Evolutionary conservation across 1,140 invertebrate species (phyloP).

Genomic region (Ooceraea biroi): DNA sequence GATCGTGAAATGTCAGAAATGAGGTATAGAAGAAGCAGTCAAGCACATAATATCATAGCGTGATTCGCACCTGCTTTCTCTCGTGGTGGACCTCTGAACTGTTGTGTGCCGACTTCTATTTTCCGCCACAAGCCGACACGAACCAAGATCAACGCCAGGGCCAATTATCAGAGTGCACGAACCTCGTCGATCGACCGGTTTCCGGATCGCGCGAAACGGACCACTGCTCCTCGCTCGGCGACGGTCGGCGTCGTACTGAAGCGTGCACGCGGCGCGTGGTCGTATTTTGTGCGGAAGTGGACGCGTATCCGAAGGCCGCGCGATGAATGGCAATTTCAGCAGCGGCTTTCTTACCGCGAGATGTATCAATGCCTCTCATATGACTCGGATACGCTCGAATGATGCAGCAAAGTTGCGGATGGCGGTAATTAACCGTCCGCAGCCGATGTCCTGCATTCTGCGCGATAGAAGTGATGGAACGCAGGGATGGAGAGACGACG

Average conservation of each 20-base stretch:
- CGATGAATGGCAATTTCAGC: constrained; percentile 40
- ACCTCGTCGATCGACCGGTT: constrained; percentile 11
- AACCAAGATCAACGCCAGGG: neutral
- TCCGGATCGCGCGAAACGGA: neutral
- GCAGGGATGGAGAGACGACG: neutral
- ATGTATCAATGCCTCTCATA: neutral
- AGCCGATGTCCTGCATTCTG: neutral
- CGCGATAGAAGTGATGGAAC: neutral
- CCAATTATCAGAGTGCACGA: neutral
- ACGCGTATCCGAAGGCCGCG: constrained; percentile 43
- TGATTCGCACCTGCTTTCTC: neutral
- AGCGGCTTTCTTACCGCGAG: constrained; percentile 24
- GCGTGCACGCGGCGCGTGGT: constrained; percentile 42
- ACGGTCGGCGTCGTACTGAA: constrained; percentile 61
- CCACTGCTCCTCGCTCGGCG: constrained; percentile 9
- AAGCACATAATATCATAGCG: neutral
- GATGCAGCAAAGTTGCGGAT: neutral
- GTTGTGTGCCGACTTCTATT: neutral
- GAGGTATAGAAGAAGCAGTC: neutral
- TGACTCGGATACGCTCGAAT: neutral
- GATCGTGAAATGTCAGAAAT: neutral
- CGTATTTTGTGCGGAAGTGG: constrained; percentile 52
- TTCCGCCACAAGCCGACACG: neutral
- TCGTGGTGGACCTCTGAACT: neutral
- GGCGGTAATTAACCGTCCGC: no score